phyloP scores from a whole-genome alignment of 2,888 invertebrate species.

The Dichetophora obliterata region DNA sequence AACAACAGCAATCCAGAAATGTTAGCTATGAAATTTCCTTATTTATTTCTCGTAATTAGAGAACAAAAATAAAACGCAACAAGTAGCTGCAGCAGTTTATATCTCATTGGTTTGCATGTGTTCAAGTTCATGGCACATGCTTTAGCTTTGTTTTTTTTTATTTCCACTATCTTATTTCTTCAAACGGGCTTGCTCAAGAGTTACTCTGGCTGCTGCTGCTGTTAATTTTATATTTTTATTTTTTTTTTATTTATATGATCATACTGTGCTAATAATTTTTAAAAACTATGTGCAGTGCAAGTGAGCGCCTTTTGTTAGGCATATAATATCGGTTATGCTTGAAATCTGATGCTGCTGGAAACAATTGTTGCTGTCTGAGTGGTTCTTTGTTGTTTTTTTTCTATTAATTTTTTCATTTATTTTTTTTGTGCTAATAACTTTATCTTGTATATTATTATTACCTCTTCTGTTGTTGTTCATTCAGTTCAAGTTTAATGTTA shows the following conservation, averaged over 20 bases:
- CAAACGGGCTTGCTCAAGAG: not conserved
- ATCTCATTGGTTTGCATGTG: not conserved
- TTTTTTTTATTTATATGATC: not conserved
- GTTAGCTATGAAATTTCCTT: no score
- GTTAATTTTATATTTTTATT: not conserved
- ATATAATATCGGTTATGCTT: slow-evolving; percentile 37
- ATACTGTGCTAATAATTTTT: not conserved
- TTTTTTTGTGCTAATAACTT: not conserved
- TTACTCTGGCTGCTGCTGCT: not conserved
- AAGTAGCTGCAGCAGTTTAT: not conserved
- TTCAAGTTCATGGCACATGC: slow-evolving; percentile 32
- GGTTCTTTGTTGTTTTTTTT: not conserved
- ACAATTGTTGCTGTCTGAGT: slow-evolving; percentile 29
- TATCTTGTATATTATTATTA: not conserved
- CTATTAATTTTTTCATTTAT: not conserved
- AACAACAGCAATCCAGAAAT: not conserved
- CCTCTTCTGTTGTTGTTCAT: not conserved
- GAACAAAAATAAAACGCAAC: slow-evolving; percentile 1
- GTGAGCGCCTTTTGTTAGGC: slow-evolving; percentile 3
- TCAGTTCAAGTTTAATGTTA: slow-evolving; percentile 12
- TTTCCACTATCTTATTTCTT: not conserved
- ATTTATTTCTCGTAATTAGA: no score
- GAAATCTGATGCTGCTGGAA: slow-evolving; percentile 42
- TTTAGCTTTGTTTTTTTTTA: not conserved
- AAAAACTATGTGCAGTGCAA: not conserved